Evolutionary conservation across 2,888 invertebrate species (phyloP), one percentile per base, ranked within the genome.

Genomic region (Serrognathus titanus): DNA sequence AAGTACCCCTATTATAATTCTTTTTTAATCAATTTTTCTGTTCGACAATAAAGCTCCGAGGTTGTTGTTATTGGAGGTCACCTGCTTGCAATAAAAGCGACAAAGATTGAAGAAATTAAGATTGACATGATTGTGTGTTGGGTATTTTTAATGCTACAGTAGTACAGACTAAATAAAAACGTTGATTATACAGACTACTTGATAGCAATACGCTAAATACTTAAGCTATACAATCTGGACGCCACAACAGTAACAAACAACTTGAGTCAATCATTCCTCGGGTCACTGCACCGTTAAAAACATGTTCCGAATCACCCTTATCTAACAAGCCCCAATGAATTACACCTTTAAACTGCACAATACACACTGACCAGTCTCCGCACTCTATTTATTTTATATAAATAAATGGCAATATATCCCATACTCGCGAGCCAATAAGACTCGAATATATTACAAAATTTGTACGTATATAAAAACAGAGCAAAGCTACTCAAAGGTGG

Each of bases 401-500:
- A 57, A 58, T 63, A 62, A 63, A 64, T 64, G 63, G 63, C 62
- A 63, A 58, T 57, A 60, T 51, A 58, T 53, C 61, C 63, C 55
- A 54, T 58, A 51, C 53, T 49, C 50, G 51, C 47, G 36, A 58
- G 50, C 54, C 53, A 48, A 51, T 53, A 53, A 51, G 50, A 58
- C 51, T 55, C 39, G 54, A 54, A 61, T 65, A 65, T 63, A 60
- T 65, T 63, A 64, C 63, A 66, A 66, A 65, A 61, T 63, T 66
- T 66, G 66, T 66, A 65, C 63, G 64, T 61, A 63, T 57, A 55
- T 58, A 52, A 58, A 55, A 45, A 37, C 43, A 47, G 41, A 39
- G 50, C 51, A 52, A 51, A 57, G 54, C 64, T 73, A 88, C 79
- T 88, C 88, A 71, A 89, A 89, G 67, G 83, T 85, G 67, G 92